Percentiles rank a stretch among this genome's conserved stretches.
phyloP scores from a whole-genome alignment of 1,140 invertebrate species.

The Tetragnatha versicolor region DNA sequence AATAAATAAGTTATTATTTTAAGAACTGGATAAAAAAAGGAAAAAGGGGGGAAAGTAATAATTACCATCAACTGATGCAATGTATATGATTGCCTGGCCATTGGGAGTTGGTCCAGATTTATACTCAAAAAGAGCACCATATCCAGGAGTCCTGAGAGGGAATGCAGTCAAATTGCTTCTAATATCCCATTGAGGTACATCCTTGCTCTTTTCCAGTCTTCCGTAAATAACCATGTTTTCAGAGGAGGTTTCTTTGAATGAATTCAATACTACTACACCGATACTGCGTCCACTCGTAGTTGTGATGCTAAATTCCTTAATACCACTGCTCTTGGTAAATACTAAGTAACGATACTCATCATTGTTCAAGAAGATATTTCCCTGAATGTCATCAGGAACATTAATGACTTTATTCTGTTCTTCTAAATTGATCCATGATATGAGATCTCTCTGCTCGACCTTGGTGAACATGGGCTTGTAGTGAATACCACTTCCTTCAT shows the following conservation, averaged over 20 bases:
- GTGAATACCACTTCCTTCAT: conserved; percentile 84
- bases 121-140: conserved; percentile 82
- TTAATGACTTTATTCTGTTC: conserved; percentile 28
- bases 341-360: conserved; percentile 23
- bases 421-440: conserved; percentile 74
- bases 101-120: conserved; percentile 78
- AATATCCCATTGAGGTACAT: conserved; percentile 72
- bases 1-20: neutral
- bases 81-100: conserved; percentile 81
- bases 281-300: conserved; percentile 57
- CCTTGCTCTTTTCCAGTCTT: conserved; percentile 70
- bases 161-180: conserved; percentile 84
- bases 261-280: conserved; percentile 73
- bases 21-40: neutral
- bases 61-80: conserved; percentile 62
- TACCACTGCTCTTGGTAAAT: neutral
- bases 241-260: conserved; percentile 84
- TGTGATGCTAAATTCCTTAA: conserved; percentile 40
- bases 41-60: neutral
- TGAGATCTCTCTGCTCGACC: conserved; percentile 85
- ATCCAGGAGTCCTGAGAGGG: conserved; percentile 84
- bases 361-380: conserved; percentile 17
- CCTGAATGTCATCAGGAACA: conserved; percentile 31
- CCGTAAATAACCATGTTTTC: conserved; percentile 82
- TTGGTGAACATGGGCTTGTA: conserved; percentile 90